These are phyloP conservation scores for Hedya salicella DNA, from an alignment of 2,888 invertebrate genomes.

Conservation along the genomic window DNA sequence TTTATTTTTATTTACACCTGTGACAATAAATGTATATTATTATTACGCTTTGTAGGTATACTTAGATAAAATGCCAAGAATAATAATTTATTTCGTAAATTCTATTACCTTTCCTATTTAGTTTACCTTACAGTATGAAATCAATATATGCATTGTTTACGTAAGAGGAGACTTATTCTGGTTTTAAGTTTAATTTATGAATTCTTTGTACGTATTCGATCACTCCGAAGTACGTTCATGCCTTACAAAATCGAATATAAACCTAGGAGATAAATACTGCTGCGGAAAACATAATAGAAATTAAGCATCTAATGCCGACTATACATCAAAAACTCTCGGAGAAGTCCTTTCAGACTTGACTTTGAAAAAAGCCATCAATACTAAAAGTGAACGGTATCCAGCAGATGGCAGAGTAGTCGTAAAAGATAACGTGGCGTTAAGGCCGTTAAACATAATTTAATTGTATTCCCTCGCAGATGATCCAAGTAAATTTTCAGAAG, in stretches of 20 bases:
- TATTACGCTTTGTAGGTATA: constrained; percentile 80
- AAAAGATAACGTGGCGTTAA: constrained; percentile 39
- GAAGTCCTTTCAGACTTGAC: background rate
- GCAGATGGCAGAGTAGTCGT: constrained; percentile 32
- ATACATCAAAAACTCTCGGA: background rate
- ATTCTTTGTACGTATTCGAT: too few relatives aligned
- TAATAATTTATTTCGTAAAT: constrained; percentile 51
- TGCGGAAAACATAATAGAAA: too few relatives aligned
- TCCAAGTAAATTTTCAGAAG: constrained; percentile 20
- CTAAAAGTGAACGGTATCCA: constrained; percentile 18
- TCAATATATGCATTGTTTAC: too few relatives aligned
- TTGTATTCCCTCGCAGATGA: constrained; percentile 37
- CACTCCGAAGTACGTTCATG: too few relatives aligned
- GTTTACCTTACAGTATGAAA: background rate
- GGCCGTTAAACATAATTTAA: constrained; percentile 39
- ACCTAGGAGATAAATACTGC: too few relatives aligned
- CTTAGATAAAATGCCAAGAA: constrained; percentile 73
- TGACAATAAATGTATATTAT: constrained; percentile 84
- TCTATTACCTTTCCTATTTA: background rate
- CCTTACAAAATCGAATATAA: too few relatives aligned
- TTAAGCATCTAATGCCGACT: too few relatives aligned
- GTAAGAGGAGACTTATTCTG: too few relatives aligned
- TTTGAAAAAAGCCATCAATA: constrained; percentile 5
- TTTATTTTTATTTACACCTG: constrained; percentile 77
- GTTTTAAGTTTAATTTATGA: too few relatives aligned